Evolutionary conservation across 2,113 vertebrate species (phyloP).

Genomic region (Gavialis gangeticus): DNA sequence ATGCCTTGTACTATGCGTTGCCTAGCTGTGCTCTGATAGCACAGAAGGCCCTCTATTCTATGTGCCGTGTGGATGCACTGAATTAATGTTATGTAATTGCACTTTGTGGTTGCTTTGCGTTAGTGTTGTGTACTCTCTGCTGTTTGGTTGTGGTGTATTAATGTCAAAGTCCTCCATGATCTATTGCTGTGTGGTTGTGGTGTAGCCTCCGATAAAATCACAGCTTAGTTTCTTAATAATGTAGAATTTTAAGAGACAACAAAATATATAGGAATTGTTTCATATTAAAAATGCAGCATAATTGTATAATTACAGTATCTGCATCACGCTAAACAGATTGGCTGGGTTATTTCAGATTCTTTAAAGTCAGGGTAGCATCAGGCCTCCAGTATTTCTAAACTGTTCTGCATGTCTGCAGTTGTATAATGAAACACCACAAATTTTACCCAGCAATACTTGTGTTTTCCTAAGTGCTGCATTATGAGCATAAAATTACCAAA

Average conservation of each 20-base stretch:
- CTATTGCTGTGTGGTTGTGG: slow-evolving; percentile 15
- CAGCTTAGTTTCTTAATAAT: slow-evolving; percentile 49
- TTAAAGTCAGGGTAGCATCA: slow-evolving; percentile 69
- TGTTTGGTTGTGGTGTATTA: slow-evolving; percentile 48
- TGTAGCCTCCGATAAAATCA: slow-evolving; percentile 25
- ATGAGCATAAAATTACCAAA: slow-evolving; percentile 60
- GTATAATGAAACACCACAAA: slow-evolving; percentile 67
- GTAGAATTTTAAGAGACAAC: slow-evolving; percentile 51
- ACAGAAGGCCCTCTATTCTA: neutral
- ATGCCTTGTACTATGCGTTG: rapidly evolving
- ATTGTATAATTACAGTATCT: slow-evolving; percentile 73
- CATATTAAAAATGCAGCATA: slow-evolving; percentile 75
- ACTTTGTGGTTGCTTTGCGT: slow-evolving; percentile 23
- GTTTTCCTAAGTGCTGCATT: slow-evolving; percentile 72
- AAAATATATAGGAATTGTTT: slow-evolving; percentile 68
- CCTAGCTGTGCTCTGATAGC: neutral
- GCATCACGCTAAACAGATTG: slow-evolving; percentile 70
- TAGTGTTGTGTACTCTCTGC: slow-evolving; percentile 26
- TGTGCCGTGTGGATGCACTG: neutral
- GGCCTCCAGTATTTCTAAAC: slow-evolving; percentile 68
- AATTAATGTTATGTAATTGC: slow-evolving; percentile 33
- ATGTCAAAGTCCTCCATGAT: slow-evolving; percentile 40
- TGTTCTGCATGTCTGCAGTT: slow-evolving; percentile 61
- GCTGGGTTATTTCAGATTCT: slow-evolving; percentile 66
- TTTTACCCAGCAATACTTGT: slow-evolving; percentile 68